Evolutionary conservation across 2,113 vertebrate genomes (phyloP), one percentile per base, ranked within the genome.

Genomic region (Megaceryle maxima): DNA sequence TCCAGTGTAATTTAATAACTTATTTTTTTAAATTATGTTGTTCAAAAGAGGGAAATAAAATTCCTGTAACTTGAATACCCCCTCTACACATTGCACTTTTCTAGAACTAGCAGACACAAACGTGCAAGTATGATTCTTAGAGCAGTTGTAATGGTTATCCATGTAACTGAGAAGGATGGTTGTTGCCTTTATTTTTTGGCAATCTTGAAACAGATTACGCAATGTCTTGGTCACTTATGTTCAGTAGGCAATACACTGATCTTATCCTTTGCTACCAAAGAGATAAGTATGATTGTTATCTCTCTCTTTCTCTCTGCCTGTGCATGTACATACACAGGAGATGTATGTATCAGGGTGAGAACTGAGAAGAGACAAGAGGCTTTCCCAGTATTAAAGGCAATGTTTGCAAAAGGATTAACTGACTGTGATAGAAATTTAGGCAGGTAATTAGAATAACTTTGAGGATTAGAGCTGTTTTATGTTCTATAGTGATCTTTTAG

Each of bases 31-130:
- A 28, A 73, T 74, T 80, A 22, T 68, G 3, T 83, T 83, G 17
- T 37, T 90, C 11, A 60, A 53, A 75, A 17, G 44, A 59, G 88
- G 83, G 80, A 50, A 91, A 94, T 88, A 88, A 95, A 94, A 50
- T 44, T 46, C 10, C 19, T 82, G 60, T 88, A 87, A 87, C 37
- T 94, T 90, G 57, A 92, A 72, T 43, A 22, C 5, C 8, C 74
- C 78, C 81, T 75, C 41, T 87, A 93, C 60, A 92, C 77, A 84
- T 67, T 67, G 92, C 92, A 90, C 87, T 96, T 97, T 91, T 50
- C 59, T 72, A 86, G 84, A 86, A 39, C 39, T 59, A 75, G 56
- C 10, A 72, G 59, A 59, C 43, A 77, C 7, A 55, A 59, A 48
- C 11, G 16, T 12, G 18, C 56, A 67, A 20, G 76, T 4, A 12